These are phyloP conservation scores for Rhagonycha lutea DNA, from an alignment of 2,888 invertebrate species.

Conservation along the genomic window DNA sequence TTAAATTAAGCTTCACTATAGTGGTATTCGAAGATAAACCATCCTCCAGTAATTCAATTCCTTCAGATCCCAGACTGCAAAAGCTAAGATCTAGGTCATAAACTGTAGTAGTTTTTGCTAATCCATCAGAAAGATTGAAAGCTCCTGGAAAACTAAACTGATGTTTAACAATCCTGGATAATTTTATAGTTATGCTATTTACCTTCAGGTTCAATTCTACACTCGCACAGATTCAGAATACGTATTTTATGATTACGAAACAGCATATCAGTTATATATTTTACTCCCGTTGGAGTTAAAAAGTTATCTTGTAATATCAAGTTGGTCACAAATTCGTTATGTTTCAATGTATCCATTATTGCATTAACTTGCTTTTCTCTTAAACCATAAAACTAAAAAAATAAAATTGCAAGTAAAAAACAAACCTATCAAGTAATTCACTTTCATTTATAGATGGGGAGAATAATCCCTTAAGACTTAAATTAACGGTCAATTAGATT, in stretches of 20 bases:
- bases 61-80: conserved; percentile 56
- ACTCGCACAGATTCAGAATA: conserved; percentile 51
- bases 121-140: conserved; percentile 47
- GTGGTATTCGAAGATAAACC: conserved; percentile 48
- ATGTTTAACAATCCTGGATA: neutral
- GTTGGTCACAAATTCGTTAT: conserved; percentile 47
- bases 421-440: too few species aligned
- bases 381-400: conserved; percentile 49
- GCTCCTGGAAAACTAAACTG: conserved; percentile 46
- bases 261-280: conserved; percentile 51
- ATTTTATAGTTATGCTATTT: neutral
- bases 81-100: conserved; percentile 52
- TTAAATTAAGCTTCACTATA: conserved; percentile 54
- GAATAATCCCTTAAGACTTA: neutral
- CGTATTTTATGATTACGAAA: conserved; percentile 47
- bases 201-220: conserved; percentile 53
- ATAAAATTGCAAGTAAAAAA: too few species aligned
- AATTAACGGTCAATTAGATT: neutral
- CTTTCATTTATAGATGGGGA: neutral
- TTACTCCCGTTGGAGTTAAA: conserved; percentile 49
- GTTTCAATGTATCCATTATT: conserved; percentile 47
- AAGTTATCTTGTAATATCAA: conserved; percentile 54
- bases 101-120: conserved; percentile 46
- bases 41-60: conserved; percentile 46
- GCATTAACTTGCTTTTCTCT: conserved; percentile 48